Evolutionary conservation across 1,140 invertebrate species (phyloP).

Genomic region (Coelopa frigida): DNA sequence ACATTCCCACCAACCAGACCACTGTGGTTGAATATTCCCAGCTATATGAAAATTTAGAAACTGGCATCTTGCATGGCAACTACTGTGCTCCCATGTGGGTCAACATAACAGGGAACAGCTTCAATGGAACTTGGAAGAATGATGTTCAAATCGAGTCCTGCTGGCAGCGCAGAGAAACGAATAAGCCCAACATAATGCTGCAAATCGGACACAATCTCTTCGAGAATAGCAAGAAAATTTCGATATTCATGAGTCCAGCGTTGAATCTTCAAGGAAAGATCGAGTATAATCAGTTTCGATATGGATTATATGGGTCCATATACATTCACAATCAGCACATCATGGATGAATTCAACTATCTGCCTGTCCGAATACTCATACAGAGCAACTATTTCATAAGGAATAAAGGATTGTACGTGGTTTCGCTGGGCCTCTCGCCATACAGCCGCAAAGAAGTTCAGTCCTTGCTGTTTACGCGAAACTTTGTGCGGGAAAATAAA

Average conservation of each 20-base stretch:
- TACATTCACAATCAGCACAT: constrained; percentile 72
- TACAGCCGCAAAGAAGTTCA: constrained; percentile 67
- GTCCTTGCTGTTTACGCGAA: constrained; percentile 77
- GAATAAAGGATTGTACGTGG: constrained; percentile 82
- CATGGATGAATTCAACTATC: constrained; percentile 65
- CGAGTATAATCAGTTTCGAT: constrained; percentile 81
- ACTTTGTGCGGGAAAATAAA: constrained; percentile 79
- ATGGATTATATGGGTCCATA: constrained; percentile 74
- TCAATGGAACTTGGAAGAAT: constrained; percentile 66
- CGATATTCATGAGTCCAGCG: constrained; percentile 73
- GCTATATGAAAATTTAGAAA: constrained; percentile 74
- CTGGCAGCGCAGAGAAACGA: constrained; percentile 53
- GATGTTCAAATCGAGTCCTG: constrained; percentile 73
- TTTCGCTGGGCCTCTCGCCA: constrained; percentile 78
- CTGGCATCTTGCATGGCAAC: constrained; percentile 76
- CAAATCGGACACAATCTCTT: constrained; percentile 84
- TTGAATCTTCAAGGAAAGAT: constrained; percentile 72
- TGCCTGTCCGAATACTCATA: constrained; percentile 65
- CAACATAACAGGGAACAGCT: constrained; percentile 80
- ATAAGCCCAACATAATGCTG: constrained; percentile 52
- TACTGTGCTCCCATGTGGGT: constrained; percentile 67
- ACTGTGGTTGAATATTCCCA: constrained; percentile 80
- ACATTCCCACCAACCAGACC: constrained; percentile 71
- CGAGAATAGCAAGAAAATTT: constrained; percentile 65
- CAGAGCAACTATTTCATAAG: constrained; percentile 82